Conservation (phyloP, 2,888 invertebrate species). For the Drosophila mettleri region DNA sequence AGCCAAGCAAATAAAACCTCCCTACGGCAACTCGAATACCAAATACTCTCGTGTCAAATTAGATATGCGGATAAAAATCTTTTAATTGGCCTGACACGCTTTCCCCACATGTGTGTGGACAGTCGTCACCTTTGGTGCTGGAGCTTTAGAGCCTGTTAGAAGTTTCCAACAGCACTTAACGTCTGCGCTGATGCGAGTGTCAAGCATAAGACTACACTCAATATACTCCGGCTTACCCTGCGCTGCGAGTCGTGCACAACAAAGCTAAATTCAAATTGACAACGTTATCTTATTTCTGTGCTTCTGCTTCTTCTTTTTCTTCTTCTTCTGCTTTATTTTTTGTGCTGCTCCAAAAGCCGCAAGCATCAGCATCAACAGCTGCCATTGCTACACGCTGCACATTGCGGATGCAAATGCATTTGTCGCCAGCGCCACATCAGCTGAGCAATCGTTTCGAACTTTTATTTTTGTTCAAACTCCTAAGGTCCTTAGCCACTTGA, state of each 20-base stretch:
- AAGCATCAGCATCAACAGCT: conserved; percentile 3
- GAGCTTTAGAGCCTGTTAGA: no score
- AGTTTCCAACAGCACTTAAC: no score
- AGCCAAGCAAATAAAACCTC: background rate
- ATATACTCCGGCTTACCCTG: background rate
- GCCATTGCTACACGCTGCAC: conserved; percentile 10
- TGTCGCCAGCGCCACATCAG: conserved; percentile 28
- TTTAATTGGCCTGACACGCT: background rate
- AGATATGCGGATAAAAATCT: background rate
- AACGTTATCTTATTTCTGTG: conserved; percentile 21
- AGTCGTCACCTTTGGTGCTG: no score
- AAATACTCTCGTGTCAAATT: background rate
- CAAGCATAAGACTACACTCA: background rate
- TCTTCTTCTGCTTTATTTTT: background rate
- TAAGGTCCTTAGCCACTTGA: conserved; percentile 11
- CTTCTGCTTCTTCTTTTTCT: no score
- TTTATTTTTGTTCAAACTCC: conserved; percentile 6
- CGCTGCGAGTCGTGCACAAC: background rate
- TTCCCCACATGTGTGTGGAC: no score
- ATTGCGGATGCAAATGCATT: conserved; percentile 26
- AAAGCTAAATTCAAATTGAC: conserved; percentile 28
- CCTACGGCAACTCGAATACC: background rate
- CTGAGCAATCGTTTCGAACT: conserved; percentile 16
- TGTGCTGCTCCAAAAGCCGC: background rate
- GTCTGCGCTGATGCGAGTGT: no score